phyloP scores from a whole-genome alignment of 2,113 vertebrate species.

The Neodontobutis hainanensis region DNA sequence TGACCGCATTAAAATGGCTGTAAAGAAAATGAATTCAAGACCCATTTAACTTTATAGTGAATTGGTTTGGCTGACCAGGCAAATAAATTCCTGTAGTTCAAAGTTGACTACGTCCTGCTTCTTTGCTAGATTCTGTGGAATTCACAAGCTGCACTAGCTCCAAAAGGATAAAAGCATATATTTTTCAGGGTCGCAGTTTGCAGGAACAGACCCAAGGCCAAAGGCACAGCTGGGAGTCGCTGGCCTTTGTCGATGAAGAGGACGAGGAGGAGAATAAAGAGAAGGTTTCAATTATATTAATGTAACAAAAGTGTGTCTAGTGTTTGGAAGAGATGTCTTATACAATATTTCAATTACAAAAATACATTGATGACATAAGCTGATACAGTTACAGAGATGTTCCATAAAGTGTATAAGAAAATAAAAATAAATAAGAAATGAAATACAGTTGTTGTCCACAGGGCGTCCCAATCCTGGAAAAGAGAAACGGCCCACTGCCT shows the following conservation, averaged over 20 bases:
- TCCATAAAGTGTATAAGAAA: neutral
- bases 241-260: constrained; percentile 88
- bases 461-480: constrained; percentile 72
- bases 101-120: no score
- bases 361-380: neutral
- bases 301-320: no score
- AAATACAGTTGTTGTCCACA: constrained; percentile 24
- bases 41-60: no score
- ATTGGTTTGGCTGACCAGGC: no score
- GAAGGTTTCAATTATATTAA: constrained; percentile 49
- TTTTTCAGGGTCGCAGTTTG: constrained; percentile 62
- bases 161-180: neutral
- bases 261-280: constrained; percentile 42
- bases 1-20: no score
- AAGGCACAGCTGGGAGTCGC: constrained; percentile 83
- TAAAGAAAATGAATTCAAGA: no score
- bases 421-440: no score
- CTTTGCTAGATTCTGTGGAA: no score
- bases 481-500: constrained; percentile 85
- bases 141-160: no score
- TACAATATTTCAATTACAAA: no score
- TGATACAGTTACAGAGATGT: neutral
- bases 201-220: constrained; percentile 40
- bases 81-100: no score
- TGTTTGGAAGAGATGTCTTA: no score